These are phyloP conservation scores for Micoletzkya japonica DNA, from an alignment of 2,888 invertebrate genomes.

Conservation along the genomic window DNA sequence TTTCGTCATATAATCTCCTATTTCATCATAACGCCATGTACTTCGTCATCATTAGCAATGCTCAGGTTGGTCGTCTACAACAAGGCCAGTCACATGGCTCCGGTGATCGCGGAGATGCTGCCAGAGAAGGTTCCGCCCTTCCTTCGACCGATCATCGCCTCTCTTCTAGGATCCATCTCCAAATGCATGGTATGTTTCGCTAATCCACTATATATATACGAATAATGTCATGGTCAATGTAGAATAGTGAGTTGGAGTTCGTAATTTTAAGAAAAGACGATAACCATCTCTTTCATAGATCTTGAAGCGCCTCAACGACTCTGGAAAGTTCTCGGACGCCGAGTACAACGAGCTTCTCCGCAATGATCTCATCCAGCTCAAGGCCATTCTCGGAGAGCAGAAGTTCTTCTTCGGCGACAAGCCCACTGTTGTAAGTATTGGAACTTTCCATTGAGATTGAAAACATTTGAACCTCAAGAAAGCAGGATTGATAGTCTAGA, in stretches of 20 bases:
- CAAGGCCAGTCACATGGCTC: not conserved
- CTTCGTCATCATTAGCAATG: not conserved
- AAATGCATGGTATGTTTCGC: not conserved
- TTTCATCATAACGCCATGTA: not conserved
- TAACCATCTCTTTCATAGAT: not conserved
- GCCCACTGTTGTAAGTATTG: conserved; percentile 79
- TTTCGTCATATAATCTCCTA: not conserved
- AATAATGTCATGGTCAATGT: too few relatives aligned
- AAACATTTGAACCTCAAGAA: too few relatives aligned
- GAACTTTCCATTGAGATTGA: too few relatives aligned
- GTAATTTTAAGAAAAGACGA: too few relatives aligned
- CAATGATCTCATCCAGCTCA: conserved; percentile 2
- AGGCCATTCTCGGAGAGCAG: conserved; percentile 77
- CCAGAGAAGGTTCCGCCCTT: too few relatives aligned
- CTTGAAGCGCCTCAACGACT: not conserved
- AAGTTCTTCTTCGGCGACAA: conserved; percentile 94
- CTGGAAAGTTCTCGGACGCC: not conserved
- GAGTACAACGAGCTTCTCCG: not conserved
- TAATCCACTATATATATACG: too few relatives aligned
- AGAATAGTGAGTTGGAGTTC: too few relatives aligned
- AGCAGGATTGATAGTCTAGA: too few relatives aligned
- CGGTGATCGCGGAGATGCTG: not conserved
- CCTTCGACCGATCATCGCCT: not conserved
- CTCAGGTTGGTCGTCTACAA: not conserved
- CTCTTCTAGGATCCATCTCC: not conserved